Conservation (phyloP, 92 coral and sea anemone genomes). For the Phymanthus crucifer region DNA sequence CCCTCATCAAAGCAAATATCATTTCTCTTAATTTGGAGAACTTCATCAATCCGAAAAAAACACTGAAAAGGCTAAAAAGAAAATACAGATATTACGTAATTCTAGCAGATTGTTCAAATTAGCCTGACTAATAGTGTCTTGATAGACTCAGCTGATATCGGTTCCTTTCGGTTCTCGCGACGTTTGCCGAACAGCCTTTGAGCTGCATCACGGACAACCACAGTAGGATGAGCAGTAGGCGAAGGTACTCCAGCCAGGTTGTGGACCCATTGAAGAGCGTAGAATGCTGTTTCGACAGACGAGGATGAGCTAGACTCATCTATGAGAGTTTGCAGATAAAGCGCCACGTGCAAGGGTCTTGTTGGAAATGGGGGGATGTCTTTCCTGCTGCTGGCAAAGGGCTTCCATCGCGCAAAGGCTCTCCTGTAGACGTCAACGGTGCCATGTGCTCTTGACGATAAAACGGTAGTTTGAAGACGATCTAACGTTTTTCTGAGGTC, state of each 20-base stretch:
- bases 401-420: constrained; percentile 44
- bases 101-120: constrained; percentile 38
- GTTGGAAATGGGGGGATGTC: constrained; percentile 39
- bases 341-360: constrained; percentile 33
- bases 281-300: constrained; percentile 53
- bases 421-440: constrained; percentile 38
- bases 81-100: constrained; percentile 49
- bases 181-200: constrained; percentile 41
- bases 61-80: constrained; percentile 39
- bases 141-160: constrained; percentile 29
- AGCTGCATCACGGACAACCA: constrained; percentile 42
- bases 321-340: constrained; percentile 49
- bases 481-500: constrained; percentile 23
- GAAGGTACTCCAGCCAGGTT: constrained; percentile 45
- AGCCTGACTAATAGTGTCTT: constrained; percentile 16
- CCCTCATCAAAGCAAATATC: constrained; percentile 33
- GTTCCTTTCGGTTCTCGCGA: constrained; percentile 46
- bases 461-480: constrained; percentile 39
- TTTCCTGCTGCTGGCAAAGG: constrained; percentile 23
- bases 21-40: constrained; percentile 45
- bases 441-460: constrained; percentile 38
- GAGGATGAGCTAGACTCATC: constrained; percentile 34
- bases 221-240: constrained; percentile 46
- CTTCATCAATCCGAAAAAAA: constrained; percentile 46
- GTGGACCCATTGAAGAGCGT: constrained; percentile 61